Conservation (phyloP, 2,888 invertebrate genomes). For the Thysanoteuthis rhombus region DNA sequence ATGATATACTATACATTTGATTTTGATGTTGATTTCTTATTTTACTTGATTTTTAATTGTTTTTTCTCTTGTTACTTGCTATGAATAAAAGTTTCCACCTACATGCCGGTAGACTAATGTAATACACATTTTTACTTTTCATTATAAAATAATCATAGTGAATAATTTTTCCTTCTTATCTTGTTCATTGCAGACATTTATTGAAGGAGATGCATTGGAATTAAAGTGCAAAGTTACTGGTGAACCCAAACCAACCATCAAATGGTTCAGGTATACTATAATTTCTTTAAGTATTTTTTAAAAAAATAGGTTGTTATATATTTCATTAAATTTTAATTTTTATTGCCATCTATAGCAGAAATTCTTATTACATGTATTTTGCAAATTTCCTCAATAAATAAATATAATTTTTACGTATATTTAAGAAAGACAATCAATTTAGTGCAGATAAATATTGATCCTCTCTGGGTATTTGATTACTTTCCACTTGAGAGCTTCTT, state of each 20-base stretch:
- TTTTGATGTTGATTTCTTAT: background rate
- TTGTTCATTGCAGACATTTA: constrained; percentile 54
- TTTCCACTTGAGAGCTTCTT: no score
- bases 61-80: background rate
- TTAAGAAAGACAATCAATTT: no score
- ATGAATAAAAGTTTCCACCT: background rate
- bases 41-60: background rate
- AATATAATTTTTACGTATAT: no score
- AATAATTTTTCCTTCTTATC: background rate
- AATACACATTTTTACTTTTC: no score
- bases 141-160: no score
- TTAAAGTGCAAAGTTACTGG: constrained; percentile 86
- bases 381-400: no score
- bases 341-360: no score
- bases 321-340: no score
- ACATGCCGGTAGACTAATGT: no score
- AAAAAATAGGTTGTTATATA: background rate
- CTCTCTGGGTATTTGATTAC: no score
- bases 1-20: background rate
- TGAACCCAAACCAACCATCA: constrained; percentile 87
- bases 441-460: no score
- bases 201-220: constrained; percentile 59
- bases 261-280: constrained; percentile 86
- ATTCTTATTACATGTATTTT: no score
- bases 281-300: background rate